A percentile compares a stretch with the other conserved stretches of the same genome.
Conservation (phyloP, 1,140 invertebrate genomes). For the Monomorium pharaonis region DNA sequence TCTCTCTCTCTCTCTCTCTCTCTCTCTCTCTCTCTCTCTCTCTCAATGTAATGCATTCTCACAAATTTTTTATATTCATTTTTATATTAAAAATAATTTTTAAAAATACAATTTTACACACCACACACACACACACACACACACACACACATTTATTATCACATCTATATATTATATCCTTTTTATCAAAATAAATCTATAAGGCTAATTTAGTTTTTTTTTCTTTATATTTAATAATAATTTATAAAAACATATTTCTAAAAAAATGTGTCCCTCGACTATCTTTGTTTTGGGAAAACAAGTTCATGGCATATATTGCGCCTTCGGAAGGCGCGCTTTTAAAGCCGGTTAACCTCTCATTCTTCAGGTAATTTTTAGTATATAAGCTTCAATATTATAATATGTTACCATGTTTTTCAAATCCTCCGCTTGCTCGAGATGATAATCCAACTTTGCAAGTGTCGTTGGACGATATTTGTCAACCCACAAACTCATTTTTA, state of each 20-base stretch:
- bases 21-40: no score
- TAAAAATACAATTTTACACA: not conserved
- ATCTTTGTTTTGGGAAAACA: not conserved
- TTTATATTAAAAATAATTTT: not conserved
- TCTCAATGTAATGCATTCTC: not conserved
- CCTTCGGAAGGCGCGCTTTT: conserved; percentile 16
- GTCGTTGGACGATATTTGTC: conserved; percentile 98
- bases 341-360: conserved; percentile 32
- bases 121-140: no score
- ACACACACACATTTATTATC: no score
- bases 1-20: no score
- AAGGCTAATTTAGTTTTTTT: not conserved
- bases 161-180: not conserved
- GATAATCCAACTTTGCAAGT: conserved; percentile 96
- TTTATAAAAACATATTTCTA: not conserved
- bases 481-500: conserved; percentile 95
- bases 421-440: conserved; percentile 95
- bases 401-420: conserved; percentile 92
- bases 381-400: not conserved
- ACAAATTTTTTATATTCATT: not conserved
- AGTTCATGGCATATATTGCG: not conserved
- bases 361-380: not conserved
- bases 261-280: not conserved
- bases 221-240: not conserved
- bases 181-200: not conserved